phyloP scores from a whole-genome alignment of 2,888 invertebrate genomes.

The Lepidocyrtoides sp. region DNA sequence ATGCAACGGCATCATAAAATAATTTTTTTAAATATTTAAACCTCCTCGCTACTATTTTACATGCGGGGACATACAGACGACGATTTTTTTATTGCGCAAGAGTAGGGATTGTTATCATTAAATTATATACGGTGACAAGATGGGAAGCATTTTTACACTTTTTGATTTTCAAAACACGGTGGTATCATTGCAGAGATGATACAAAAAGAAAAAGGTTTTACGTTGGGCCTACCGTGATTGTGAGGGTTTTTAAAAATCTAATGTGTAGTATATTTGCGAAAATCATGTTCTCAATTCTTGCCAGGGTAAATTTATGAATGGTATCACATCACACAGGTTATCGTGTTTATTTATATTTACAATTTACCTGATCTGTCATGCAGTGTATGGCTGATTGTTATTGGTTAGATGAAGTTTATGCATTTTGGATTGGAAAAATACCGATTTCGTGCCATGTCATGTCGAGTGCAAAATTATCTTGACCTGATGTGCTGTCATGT shows the following conservation, averaged over 20 bases:
- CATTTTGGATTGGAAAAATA: background rate
- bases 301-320: too few relatives aligned
- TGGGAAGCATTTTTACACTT: background rate
- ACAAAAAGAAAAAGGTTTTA: too few relatives aligned
- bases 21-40: background rate
- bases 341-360: too few relatives aligned
- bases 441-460: background rate
- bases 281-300: too few relatives aligned
- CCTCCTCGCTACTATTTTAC: constrained; percentile 11
- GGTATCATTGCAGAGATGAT: too few relatives aligned
- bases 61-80: constrained; percentile 7
- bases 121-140: background rate
- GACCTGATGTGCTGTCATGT: constrained; percentile 10
- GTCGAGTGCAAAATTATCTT: background rate
- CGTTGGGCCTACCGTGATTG: too few relatives aligned
- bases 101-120: background rate
- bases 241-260: too few relatives aligned
- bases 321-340: too few relatives aligned
- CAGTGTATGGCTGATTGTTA: constrained; percentile 2
- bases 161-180: background rate
- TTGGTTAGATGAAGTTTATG: background rate
- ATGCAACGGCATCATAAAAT: constrained; percentile 31
- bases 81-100: background rate
- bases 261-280: too few relatives aligned
- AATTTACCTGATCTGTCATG: background rate